phyloP scores from a whole-genome alignment of 2,888 invertebrate species.

The Drosophila stalkeri region DNA sequence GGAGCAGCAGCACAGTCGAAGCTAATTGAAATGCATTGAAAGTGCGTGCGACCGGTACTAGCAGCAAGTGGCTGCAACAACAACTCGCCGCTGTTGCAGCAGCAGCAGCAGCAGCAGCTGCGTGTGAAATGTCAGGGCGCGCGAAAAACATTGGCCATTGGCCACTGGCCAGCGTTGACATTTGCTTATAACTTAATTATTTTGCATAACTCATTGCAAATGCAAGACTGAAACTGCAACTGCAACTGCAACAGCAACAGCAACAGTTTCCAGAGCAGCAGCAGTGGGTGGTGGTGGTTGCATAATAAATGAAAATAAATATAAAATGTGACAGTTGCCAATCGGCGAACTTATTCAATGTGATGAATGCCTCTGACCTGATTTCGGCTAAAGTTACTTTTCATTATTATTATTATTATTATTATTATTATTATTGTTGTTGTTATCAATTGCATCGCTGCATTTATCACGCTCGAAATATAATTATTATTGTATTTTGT shows the following conservation, averaged over 20 bases:
- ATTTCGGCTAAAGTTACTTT: constrained; percentile 47
- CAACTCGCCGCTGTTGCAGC: background rate
- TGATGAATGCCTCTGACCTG: constrained; percentile 74
- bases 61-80: constrained; percentile 20
- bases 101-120: constrained; percentile 13
- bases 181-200: constrained; percentile 72
- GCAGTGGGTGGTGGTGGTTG: constrained; percentile 49
- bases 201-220: constrained; percentile 50
- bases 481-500: constrained; percentile 33
- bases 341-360: constrained; percentile 49
- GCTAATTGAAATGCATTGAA: constrained; percentile 80
- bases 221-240: constrained; percentile 15
- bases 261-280: constrained; percentile 1
- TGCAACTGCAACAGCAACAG: background rate
- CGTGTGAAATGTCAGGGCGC: constrained; percentile 70
- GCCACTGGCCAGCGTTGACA: constrained; percentile 60
- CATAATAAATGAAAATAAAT: constrained; percentile 66
- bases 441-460: constrained; percentile 28
- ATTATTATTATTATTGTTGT: constrained; percentile 27
- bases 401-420: constrained; percentile 39
- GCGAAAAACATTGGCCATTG: constrained; percentile 26
- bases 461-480: constrained; percentile 41
- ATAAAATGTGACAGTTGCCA: constrained; percentile 72
- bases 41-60: constrained; percentile 70
- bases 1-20: constrained; percentile 51